phyloP scores from a whole-genome alignment of 2,888 invertebrate genomes.

The Sarcophaga carnaria region DNA sequence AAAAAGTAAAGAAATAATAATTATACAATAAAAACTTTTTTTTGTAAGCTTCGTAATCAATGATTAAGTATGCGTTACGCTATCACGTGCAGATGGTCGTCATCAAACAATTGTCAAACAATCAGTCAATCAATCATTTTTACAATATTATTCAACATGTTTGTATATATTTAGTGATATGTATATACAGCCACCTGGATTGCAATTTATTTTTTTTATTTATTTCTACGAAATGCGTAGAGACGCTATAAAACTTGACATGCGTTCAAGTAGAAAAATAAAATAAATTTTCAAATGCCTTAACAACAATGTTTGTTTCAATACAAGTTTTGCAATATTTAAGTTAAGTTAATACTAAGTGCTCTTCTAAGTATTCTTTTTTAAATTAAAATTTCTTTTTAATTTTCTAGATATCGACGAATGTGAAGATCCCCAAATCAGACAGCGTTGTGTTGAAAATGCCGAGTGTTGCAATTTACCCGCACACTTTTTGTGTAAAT shows the following conservation, averaged over 20 bases:
- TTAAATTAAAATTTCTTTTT: not conserved
- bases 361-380: slow-evolving; percentile 1
- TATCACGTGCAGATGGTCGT: not conserved
- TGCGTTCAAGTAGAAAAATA: slow-evolving; percentile 48
- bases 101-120: not conserved
- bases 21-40: not conserved
- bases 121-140: not conserved
- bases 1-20: not conserved
- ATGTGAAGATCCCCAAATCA: slow-evolving; percentile 93
- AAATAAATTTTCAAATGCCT: not conserved
- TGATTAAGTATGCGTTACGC: slow-evolving; percentile 16
- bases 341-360: too few species aligned
- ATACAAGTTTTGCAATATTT: too few species aligned
- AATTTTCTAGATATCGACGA: slow-evolving; percentile 91
- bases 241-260: not conserved
- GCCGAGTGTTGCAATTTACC: slow-evolving; percentile 97
- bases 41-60: not conserved
- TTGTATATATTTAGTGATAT: too few species aligned
- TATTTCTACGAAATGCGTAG: slow-evolving; percentile 29
- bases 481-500: slow-evolving; percentile 96
- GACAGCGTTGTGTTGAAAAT: slow-evolving; percentile 93
- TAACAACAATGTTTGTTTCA: not conserved
- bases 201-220: not conserved
- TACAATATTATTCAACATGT: slow-evolving; percentile 14
- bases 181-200: slow-evolving; percentile 6